Evolutionary conservation across 35 echinoderm and acorn worm genomes (phyloP).

Genomic region (Eucidaris tribuloides): DNA sequence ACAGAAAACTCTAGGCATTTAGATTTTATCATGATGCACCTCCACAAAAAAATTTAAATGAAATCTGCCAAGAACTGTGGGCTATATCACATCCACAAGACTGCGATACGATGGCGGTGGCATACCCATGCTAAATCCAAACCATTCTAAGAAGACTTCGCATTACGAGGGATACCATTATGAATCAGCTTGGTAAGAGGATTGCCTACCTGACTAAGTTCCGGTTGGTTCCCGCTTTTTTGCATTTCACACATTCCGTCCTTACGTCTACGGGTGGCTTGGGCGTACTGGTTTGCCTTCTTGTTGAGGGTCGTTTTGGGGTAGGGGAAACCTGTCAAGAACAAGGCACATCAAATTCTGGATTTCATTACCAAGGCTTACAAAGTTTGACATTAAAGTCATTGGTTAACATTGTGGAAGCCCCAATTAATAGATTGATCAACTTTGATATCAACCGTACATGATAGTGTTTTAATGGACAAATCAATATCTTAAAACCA

Average conservation of each 20-base stretch:
- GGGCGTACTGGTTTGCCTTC: background rate
- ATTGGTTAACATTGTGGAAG: too few species aligned
- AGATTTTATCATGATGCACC: too few species aligned
- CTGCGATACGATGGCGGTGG: background rate
- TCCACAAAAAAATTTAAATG: constrained; percentile 6
- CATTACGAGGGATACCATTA: background rate
- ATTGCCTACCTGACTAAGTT: constrained; percentile 44
- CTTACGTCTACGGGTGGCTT: constrained; percentile 4
- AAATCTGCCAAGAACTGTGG: background rate
- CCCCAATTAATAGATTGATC: too few species aligned
- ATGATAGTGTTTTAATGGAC: too few species aligned
- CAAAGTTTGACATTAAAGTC: too few species aligned
- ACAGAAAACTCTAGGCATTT: too few species aligned
- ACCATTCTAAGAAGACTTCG: background rate
- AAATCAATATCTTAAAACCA: too few species aligned
- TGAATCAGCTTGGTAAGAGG: background rate
- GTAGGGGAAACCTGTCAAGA: too few species aligned
- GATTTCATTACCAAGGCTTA: too few species aligned
- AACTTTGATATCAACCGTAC: too few species aligned
- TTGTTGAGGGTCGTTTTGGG: too few species aligned
- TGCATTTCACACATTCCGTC: constrained; percentile 26
- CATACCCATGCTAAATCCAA: background rate
- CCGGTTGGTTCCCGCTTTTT: constrained; percentile 2
- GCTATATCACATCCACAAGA: background rate
- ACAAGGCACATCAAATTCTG: too few species aligned